Evolutionary conservation across 2,888 invertebrate genomes (phyloP), one percentile per base, ranked within the genome.

Genomic region (Nematopogon swammerdamellus): DNA sequence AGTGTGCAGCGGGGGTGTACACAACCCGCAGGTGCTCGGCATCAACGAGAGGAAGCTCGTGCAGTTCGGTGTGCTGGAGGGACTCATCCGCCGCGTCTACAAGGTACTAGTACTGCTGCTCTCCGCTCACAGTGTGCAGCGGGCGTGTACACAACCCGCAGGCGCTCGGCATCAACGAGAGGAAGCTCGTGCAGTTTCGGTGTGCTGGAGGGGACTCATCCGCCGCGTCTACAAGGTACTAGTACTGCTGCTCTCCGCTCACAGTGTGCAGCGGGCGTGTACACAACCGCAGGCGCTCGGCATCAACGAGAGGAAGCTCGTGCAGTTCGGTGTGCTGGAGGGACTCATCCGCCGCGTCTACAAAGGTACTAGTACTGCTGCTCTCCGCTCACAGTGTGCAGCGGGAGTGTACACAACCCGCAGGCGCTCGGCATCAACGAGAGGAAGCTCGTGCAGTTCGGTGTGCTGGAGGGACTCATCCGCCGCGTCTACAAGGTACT

Each of bases 101-200:
- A 92, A 92, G 80, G 87, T 87, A 25, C 5, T 4, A 4, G 25
- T 4, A 10, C 25, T 6, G 25, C 25, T 4, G 5, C 25, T 10
- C 25, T n/a, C n/a, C n/a, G n/a, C n/a, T n/a, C 45, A 90, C 88
- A 1, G 84, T 92, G 54, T 82, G 87, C 53, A 91, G 91, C 62
- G 72, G 92, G 29, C 92, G 92, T 65, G 73, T 87, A 45, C 76
- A 82, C 64, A 88, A 89, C 66, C 91, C 92, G 4, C 85, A 88
- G 56, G 84, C 84, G 55, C 72, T 90, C 46, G 84, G 86, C 57
- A 88, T 92, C 58, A 88, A 92, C 63, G 91, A 91, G 72, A 80
- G 91, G 56, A 89, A 88, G 61, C 81, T 95, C 46, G 88, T 95
- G 48, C 89, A 94, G 58, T 95, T n/a, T 93, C 68, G 95, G 94